Evolutionary conservation across 2,888 invertebrate species (phyloP).

Genomic region (Teleiodes luculella): DNA sequence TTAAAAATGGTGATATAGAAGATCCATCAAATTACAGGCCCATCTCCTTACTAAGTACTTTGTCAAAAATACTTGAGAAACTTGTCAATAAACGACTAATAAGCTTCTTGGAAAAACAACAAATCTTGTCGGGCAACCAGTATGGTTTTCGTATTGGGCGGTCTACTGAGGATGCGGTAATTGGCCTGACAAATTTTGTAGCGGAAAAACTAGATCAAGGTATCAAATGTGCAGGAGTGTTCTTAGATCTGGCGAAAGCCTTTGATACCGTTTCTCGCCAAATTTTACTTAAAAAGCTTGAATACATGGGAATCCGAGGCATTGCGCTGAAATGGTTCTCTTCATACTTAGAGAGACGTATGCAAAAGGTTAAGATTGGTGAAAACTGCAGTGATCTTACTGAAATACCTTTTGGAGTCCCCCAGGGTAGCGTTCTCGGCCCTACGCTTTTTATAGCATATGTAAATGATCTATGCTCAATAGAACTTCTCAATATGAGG

Average conservation of each 20-base stretch:
- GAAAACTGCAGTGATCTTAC: not conserved
- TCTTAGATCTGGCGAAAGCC: constrained; percentile 7
- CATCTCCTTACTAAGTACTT: not conserved
- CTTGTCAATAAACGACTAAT: not conserved
- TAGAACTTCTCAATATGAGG: no score
- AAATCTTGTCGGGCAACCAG: not conserved
- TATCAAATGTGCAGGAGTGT: not conserved
- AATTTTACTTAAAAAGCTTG: not conserved
- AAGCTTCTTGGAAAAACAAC: not conserved
- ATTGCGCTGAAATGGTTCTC: not conserved
- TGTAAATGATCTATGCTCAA: not conserved
- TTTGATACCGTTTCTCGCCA: constrained; percentile 6
- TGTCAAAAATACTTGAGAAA: not conserved
- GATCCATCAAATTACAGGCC: not conserved
- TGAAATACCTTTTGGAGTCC: not conserved
- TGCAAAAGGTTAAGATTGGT: no score
- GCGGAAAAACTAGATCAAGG: constrained; percentile 3
- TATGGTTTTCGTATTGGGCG: not conserved
- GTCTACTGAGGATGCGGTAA: constrained; percentile 9
- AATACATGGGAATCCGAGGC: not conserved
- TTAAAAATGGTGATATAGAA: no score
- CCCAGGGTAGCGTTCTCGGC: not conserved
- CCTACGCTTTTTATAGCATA: not conserved
- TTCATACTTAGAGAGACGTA: no score
- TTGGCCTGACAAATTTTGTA: not conserved